Conservation (phyloP, 2,888 invertebrate species). For the Stratiomys singularior region DNA sequence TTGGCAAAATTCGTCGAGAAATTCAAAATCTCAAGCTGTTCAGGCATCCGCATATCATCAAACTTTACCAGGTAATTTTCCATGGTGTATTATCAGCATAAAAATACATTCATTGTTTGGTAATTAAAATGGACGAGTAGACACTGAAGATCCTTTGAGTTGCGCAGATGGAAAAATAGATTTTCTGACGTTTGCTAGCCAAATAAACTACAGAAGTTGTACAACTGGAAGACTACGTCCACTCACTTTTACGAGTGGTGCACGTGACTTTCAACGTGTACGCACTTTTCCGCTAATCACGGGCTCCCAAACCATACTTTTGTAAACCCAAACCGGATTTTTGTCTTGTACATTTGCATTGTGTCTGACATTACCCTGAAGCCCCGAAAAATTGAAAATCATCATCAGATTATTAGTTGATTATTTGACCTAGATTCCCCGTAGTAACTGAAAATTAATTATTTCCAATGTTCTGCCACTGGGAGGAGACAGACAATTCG, state of each 20-base stretch:
- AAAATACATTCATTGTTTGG: not conserved
- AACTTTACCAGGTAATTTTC: conserved; percentile 83
- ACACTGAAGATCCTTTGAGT: not conserved
- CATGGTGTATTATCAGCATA: too few relatives aligned
- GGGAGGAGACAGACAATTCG: too few relatives aligned
- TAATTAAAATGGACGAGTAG: not conserved
- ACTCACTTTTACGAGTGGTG: not conserved
- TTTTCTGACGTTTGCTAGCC: not conserved
- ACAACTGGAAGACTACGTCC: not conserved
- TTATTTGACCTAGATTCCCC: not conserved
- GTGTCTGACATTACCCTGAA: not conserved
- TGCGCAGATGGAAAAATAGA: not conserved
- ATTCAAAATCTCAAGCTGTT: conserved; percentile 99
- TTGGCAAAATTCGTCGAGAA: conserved; percentile 97
- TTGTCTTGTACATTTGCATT: too few relatives aligned
- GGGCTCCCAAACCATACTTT: not conserved
- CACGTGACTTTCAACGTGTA: conserved; percentile 39
- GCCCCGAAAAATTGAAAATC: not conserved
- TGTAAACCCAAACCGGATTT: not conserved
- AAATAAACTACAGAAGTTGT: too few relatives aligned
- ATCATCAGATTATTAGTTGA: not conserved
- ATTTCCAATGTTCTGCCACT: too few relatives aligned
- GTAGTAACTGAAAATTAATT: too few relatives aligned
- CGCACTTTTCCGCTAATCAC: conserved; percentile 20
- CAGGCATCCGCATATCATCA: conserved; percentile 99